These are phyloP conservation scores for Hipparchia sbordonii DNA, from an alignment of 2,888 invertebrate species.

Conservation along the genomic window DNA sequence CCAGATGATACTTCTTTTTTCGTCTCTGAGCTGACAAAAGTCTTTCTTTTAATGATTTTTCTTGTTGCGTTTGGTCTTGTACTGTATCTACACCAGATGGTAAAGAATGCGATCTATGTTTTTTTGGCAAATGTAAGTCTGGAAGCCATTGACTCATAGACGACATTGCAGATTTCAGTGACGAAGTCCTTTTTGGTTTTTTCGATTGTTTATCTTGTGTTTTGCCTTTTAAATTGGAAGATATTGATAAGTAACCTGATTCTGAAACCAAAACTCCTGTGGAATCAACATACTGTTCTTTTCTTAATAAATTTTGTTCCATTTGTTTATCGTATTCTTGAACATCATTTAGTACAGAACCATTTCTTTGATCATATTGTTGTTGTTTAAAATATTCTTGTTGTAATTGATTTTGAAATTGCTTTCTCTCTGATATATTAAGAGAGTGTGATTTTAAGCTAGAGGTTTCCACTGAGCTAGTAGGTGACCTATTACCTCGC, in stretches of 20 bases:
- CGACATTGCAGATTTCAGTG: constrained; percentile 90
- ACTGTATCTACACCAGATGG: constrained; percentile 86
- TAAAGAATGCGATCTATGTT: constrained; percentile 91
- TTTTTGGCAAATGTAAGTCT: constrained; percentile 89
- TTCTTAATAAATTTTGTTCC: constrained; percentile 61
- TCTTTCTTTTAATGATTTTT: constrained; percentile 75
- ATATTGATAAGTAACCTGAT: constrained; percentile 89
- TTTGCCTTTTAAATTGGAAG: constrained; percentile 84
- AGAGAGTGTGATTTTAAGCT: constrained; percentile 83
- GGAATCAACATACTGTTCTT: constrained; percentile 75
- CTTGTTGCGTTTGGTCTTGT: constrained; percentile 72
- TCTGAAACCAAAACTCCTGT: constrained; percentile 87
- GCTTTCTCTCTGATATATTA: constrained; percentile 80
- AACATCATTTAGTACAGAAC: constrained; percentile 67
- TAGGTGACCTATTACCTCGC: constrained; percentile 84
- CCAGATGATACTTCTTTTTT: constrained; percentile 91
- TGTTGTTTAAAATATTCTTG: constrained; percentile 81
- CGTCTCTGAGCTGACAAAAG: constrained; percentile 80
- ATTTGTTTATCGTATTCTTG: constrained; percentile 66
- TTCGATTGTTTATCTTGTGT: constrained; percentile 82
- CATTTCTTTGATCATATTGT: constrained; percentile 79
- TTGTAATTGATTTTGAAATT: constrained; percentile 80
- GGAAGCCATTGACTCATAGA: constrained; percentile 92
- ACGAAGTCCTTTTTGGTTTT: constrained; percentile 88
- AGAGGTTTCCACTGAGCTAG: constrained; percentile 84